Evolutionary conservation across 1,140 invertebrate species (phyloP).

Genomic region (Rhagoletis pomonella): DNA sequence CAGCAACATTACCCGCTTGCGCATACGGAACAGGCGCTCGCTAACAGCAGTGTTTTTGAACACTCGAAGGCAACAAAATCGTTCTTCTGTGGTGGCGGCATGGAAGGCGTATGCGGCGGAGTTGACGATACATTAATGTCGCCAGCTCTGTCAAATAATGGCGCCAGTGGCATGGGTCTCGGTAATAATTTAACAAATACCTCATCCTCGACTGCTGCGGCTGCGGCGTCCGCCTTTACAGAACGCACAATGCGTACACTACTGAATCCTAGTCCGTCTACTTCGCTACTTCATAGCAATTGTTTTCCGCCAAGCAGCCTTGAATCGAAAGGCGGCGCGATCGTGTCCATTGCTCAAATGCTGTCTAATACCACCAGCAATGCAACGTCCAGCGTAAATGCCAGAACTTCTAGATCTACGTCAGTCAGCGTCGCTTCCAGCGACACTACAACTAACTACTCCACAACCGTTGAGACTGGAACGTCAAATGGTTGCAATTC

Average conservation of each 20-base stretch:
- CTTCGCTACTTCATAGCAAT: conserved; percentile 58
- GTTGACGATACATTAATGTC: neutral
- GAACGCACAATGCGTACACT: conserved; percentile 56
- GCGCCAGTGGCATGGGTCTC: neutral
- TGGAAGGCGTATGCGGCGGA: neutral
- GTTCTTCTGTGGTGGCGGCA: neutral
- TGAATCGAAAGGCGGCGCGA: neutral
- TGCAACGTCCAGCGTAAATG: neutral
- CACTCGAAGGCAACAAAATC: neutral
- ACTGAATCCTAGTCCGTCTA: conserved; percentile 58
- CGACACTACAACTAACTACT: neutral
- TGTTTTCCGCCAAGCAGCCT: conserved; percentile 1
- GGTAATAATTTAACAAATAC: conserved; percentile 49
- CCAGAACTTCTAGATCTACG: neutral
- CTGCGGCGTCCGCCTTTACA: conserved; percentile 23
- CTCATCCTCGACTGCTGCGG: conserved; percentile 50
- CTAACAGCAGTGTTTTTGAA: neutral
- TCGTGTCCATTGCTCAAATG: neutral
- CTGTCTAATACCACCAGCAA: neutral
- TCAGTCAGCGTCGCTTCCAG: neutral
- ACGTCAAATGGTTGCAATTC: neutral
- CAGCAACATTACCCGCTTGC: conserved; percentile 14
- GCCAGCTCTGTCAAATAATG: conserved; percentile 18
- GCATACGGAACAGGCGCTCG: neutral
- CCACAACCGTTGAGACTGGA: neutral